Evolutionary conservation across 2,888 invertebrate species (phyloP).

Genomic region (Cybosia mesomella): DNA sequence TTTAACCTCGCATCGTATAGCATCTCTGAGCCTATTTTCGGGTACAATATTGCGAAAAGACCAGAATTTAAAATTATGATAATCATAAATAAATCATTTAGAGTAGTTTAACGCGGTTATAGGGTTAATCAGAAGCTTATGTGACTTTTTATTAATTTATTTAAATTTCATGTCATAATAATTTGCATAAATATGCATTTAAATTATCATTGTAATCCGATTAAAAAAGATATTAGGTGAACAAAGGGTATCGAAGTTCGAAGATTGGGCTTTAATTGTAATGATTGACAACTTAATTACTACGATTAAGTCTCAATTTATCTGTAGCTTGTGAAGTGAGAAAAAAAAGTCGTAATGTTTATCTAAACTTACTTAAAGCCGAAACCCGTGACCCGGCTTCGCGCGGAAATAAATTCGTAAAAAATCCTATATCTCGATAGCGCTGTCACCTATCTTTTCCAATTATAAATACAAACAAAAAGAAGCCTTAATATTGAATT

Average conservation of each 20-base stretch:
- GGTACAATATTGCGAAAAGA: constrained; percentile 21
- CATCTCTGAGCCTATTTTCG: constrained; percentile 15
- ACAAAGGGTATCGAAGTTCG: not conserved
- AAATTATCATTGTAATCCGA: not conserved
- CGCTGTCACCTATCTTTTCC: too few species aligned
- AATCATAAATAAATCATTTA: constrained; percentile 15
- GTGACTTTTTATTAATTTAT: constrained; percentile 23
- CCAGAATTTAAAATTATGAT: constrained; percentile 22
- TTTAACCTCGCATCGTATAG: constrained; percentile 10
- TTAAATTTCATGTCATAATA: not conserved
- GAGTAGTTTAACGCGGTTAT: constrained; percentile 10
- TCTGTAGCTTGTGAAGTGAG: too few species aligned
- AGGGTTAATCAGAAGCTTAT: constrained; percentile 23
- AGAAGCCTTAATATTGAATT: too few species aligned
- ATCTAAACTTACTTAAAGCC: too few species aligned
- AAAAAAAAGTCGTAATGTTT: too few species aligned
- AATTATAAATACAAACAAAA: too few species aligned
- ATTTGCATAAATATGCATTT: not conserved
- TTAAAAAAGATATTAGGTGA: not conserved
- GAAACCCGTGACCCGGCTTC: too few species aligned
- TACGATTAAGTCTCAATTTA: too few species aligned
- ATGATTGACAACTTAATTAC: too few species aligned
- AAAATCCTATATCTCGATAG: too few species aligned
- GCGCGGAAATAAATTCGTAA: too few species aligned
- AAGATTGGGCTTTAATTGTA: too few species aligned